Percentiles rank a stretch among this genome's conserved stretches.
Evolutionary conservation across 2,888 invertebrate genomes (phyloP).

Genomic region (Malthinus flaveolus): DNA sequence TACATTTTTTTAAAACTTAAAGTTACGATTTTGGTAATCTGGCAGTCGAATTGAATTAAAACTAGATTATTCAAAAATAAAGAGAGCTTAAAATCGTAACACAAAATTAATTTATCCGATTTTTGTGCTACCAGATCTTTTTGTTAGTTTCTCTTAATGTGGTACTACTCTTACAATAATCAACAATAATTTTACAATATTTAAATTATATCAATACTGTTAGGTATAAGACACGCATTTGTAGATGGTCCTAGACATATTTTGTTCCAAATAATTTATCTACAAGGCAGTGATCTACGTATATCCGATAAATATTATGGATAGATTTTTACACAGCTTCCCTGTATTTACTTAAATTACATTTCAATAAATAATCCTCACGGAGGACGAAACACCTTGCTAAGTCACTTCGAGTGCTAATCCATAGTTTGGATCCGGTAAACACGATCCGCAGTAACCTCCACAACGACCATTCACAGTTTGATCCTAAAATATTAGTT

Average conservation of each 20-base stretch:
- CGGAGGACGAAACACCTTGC: conserved; percentile 9
- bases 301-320: background rate
- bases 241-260: background rate
- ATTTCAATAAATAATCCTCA: conserved; percentile 7
- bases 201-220: conserved; percentile 21
- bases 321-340: background rate
- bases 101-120: too few relatives aligned
- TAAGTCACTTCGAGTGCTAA: conserved; percentile 49
- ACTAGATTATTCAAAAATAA: background rate
- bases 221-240: conserved; percentile 16
- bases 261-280: conserved; percentile 9
- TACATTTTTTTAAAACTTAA: background rate
- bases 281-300: conserved; percentile 6
- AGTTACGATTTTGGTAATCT: conserved; percentile 3
- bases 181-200: conserved; percentile 4
- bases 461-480: conserved; percentile 69
- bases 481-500: conserved; percentile 44
- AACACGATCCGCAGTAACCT: conserved; percentile 73
- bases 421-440: conserved; percentile 48
- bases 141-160: background rate
- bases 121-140: background rate
- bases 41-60: background rate
- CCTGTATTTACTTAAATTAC: conserved; percentile 1
- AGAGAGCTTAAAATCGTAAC: background rate
- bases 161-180: background rate